Base-by-base conservation (phyloP, 2,888 invertebrate species). In the Philhelius pedissequus region DNA sequence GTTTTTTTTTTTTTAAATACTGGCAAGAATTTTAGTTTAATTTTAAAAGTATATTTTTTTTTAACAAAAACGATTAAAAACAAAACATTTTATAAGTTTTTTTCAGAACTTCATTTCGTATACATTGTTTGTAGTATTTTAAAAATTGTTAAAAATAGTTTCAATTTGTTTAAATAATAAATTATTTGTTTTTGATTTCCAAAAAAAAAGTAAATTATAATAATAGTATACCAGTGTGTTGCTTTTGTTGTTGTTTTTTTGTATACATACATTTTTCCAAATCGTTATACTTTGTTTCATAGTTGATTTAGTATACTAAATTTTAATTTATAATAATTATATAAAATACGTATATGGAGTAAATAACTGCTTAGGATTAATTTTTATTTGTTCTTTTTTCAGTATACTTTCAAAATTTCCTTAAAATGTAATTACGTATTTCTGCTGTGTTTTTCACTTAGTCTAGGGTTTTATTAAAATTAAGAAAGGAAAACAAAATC, bases 371-470 rank as follows among this genome's bases (percentile, higher is more conserved):
- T 79, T 79, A 79, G 69, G 35, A 75, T 58, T 79, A 79, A 70
- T 32, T 80, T 58, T 79, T 60, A 70, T 76, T 80, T 70, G 58
- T 77, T 74, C 48, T 56, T 78, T 79, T n/a, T 71, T 54, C 48
- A 76, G 76, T 81, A 77, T 86, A 86, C 78, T 70, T 83, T 83
- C 58, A 69, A 83, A 83, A 78, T 58, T 75, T 70, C 70, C 86
- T 86, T 87, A 86, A 70, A 71, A 45, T 81, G 22, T 81, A 84
- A 73, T 87, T 86, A 86, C 83, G 86, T 86, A 86, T 87, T 84
- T 86, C 52, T 86, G 80, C 78, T 78, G 86, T 60, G 60, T 66
- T 83, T 86, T 70, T 52, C 9, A 45, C 69, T 74, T 73, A 86
- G 27, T 71, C 77, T 71, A 81, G 15, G 40, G 66, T 40, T n/a